Base-by-base conservation (phyloP, 2,113 vertebrate genomes). In the Neolamprologus ventralis region DNA sequence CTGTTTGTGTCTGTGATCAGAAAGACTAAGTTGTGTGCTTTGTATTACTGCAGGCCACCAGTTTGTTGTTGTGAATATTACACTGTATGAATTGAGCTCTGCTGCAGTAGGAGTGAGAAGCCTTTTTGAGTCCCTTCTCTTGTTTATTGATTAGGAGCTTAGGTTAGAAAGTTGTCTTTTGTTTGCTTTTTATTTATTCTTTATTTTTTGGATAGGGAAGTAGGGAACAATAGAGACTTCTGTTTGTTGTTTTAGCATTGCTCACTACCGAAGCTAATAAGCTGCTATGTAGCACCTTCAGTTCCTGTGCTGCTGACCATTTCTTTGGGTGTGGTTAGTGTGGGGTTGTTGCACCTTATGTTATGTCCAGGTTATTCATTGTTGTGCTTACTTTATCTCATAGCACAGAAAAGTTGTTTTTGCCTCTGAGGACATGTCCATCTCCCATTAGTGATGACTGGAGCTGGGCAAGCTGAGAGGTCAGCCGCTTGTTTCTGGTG, bases 211-310 rank as follows among this genome's bases (percentile, higher is more conserved):
- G 11, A 13, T 37, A 37, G 60, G 60, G 19, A 68, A 68, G 60
- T 37, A 37, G 33, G 11, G 19, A 37, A 65, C 19, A 65, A 21
- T 21, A 21, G 0, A 65, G 33, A 65, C 10, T 0, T 37, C 0
- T 65, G 33, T 65, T 65, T 65, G 7, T 65, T 37, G 17, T n/a
- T 65, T 35, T 37, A 37, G 11, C 33, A 65, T 65, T 21, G 1
- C 60, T 65, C 33, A 21, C 33, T 65, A 65, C 60, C 3, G 0
- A 37, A 65, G 33, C 33, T 37, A 65, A 37, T 7, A 1, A 65
- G 17, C 33, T 65, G 60, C 3, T 65, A n/a, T 13, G 60, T 37
- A 37, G 33, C 33, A 37, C 60, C 0, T 68, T 37, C 33, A 37
- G 60, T 37, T 37, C 60, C 60, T 21, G 31, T 65, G 60, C 0